These are phyloP conservation scores for Limenitis camilla DNA, from an alignment of 2,888 invertebrate genomes.

Conservation along the genomic window DNA sequence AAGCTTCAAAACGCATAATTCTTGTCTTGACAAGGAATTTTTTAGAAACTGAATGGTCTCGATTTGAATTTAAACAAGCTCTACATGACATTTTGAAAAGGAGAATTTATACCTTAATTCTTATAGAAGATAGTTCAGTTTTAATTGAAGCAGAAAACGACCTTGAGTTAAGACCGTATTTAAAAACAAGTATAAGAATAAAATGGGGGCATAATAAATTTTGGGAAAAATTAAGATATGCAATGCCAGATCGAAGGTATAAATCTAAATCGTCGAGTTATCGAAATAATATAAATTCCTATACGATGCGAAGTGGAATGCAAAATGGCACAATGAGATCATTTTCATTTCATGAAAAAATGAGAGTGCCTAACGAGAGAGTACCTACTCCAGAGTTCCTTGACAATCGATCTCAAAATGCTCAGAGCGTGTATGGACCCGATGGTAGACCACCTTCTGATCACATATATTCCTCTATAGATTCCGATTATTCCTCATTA, in stretches of 20 bases:
- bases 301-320: conserved; percentile 80
- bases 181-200: conserved; percentile 89
- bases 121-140: conserved; percentile 88
- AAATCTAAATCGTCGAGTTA: conserved; percentile 75
- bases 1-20: conserved; percentile 89
- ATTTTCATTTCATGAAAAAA: conserved; percentile 74
- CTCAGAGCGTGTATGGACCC: conserved; percentile 60
- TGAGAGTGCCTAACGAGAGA: conserved; percentile 50
- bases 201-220: conserved; percentile 93
- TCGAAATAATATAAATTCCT: conserved; percentile 87
- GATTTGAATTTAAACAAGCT: conserved; percentile 91
- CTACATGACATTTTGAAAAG: conserved; percentile 90
- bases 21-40: conserved; percentile 91
- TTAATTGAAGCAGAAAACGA: conserved; percentile 88
- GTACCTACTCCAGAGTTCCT: conserved; percentile 77
- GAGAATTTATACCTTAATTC: conserved; percentile 86
- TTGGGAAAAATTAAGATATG: conserved; percentile 93
- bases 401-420: conserved; percentile 51
- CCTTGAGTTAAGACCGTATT: conserved; percentile 88
- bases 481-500: conserved; percentile 89
- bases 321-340: conserved; percentile 76
- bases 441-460: conserved; percentile 86
- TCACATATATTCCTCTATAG: conserved; percentile 92
- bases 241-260: conserved; percentile 83
- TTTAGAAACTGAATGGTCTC: conserved; percentile 93